Base-by-base conservation (phyloP, 2,888 invertebrate genomes). In the Antheraea assamensis region DNA sequence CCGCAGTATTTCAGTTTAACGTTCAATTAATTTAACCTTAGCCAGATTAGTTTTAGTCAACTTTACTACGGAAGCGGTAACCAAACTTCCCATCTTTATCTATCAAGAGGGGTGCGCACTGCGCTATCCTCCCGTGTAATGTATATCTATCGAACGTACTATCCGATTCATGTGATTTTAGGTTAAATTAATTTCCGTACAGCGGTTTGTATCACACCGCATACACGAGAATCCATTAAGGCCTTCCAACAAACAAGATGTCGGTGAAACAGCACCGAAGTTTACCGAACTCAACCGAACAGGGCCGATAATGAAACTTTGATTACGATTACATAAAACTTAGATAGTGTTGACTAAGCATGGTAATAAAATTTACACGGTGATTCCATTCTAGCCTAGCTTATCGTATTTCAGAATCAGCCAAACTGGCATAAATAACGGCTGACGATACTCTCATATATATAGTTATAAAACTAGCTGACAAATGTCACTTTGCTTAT, bases 111-210 rank as follows among this genome's bases (percentile, higher is more conserved):
- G n/a, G 68, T 68, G 35, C 8, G 15, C 21, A 68, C 64, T 17
- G 27, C 30, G 19, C 61, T 61, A 61, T 61, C 61, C 61, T 61
- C 61, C 27, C 17, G 27, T 61, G 27, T 58, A 66, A 15, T 3
- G 61, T 66, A 31, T 68, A 68, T 35, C 68, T 35, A 35, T 68
- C 49, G 30, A 71, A 71, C 47, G 71, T 27, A 64, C 55, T 47
- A 68, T 68, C 71, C 71, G 58, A 73, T 75, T 73, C 30, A 35
- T 72, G 73, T 68, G 71, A 74, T 72, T 78, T 70, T 77, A 76
- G 80, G 82, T 78, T 76, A 79, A 83, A 84, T 85, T 85, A 87
- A 88, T 88, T 83, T 86, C 84, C 86, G 80, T 78, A 71, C 74
- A 76, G 86, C 76, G 87, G 87, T 85, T 82, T 77, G 77, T 68